These are phyloP conservation scores for Cryptophagus acutangulus DNA, from an alignment of 2,888 invertebrate species.

Conservation along the genomic window DNA sequence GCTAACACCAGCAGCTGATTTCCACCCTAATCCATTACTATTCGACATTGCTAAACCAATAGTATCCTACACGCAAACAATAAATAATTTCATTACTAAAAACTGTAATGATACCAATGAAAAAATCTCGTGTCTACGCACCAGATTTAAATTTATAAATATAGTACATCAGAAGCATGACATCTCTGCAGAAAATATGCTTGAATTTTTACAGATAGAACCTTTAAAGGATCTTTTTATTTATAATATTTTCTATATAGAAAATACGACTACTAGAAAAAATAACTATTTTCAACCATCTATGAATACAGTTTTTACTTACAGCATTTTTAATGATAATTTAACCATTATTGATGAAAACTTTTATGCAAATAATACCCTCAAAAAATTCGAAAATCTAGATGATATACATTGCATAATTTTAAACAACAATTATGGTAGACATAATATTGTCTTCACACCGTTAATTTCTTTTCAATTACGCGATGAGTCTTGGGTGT, in stretches of 20 bases:
- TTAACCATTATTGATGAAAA: slow-evolving; percentile 30
- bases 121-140: slow-evolving; percentile 37
- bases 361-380: slow-evolving; percentile 14
- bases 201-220: slow-evolving; percentile 38
- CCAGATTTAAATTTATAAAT: slow-evolving; percentile 19
- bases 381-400: slow-evolving; percentile 2
- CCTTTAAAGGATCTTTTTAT: slow-evolving; percentile 36
- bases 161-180: slow-evolving; percentile 16
- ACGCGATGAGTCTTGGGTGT: slow-evolving; percentile 53
- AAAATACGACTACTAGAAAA: slow-evolving; percentile 19
- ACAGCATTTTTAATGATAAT: slow-evolving; percentile 39
- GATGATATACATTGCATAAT: background rate
- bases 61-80: slow-evolving; percentile 31
- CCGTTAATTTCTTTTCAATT: slow-evolving; percentile 15
- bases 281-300: slow-evolving; percentile 31
- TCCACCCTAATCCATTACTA: slow-evolving; percentile 38
- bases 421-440: background rate
- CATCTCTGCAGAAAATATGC: no score
- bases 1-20: slow-evolving; percentile 26
- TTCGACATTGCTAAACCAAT: slow-evolving; percentile 43
- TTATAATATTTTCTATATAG: slow-evolving; percentile 39
- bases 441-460: background rate
- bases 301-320: slow-evolving; percentile 36
- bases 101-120: slow-evolving; percentile 39
- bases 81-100: slow-evolving; percentile 29